Percentiles rank a stretch among this genome's conserved stretches.
Evolutionary conservation across 1,140 invertebrate genomes (phyloP).

Genomic region (Bradynema listronoti): DNA sequence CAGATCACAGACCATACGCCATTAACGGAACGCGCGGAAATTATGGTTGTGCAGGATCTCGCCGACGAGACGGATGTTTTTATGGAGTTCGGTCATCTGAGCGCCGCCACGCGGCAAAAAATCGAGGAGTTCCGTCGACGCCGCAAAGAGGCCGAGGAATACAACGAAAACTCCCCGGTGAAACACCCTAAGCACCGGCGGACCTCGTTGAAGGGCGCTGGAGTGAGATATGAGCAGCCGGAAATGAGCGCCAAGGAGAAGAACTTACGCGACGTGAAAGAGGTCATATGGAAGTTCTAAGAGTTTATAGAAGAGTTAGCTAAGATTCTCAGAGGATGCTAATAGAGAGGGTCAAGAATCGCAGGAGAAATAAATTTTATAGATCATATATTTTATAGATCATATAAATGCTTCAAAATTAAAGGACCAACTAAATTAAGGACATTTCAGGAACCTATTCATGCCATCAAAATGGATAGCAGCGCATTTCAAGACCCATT

Average conservation of each 20-base stretch:
- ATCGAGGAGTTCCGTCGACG: constrained; percentile 53
- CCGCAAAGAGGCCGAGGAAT: constrained; percentile 57
- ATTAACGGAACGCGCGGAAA: constrained; percentile 53
- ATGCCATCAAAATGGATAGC: constrained; percentile 18
- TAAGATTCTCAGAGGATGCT: constrained; percentile 8
- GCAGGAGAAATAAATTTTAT: no score
- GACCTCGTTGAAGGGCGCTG: constrained; percentile 16
- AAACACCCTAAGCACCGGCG: constrained; percentile 50
- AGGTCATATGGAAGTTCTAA: no score
- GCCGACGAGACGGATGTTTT: constrained; percentile 58
- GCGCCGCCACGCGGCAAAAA: constrained; percentile 43
- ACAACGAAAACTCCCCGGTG: constrained; percentile 56
- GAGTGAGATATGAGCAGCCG: no score
- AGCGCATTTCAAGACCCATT: constrained; percentile 50
- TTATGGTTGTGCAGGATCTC: constrained; percentile 57
- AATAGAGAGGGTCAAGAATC: constrained; percentile 6
- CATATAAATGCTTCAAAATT: no score
- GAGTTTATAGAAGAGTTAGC: constrained; percentile 13
- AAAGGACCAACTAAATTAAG: neutral
- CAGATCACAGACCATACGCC: constrained; percentile 56
- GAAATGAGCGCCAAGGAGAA: constrained; percentile 50
- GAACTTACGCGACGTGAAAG: constrained; percentile 39
- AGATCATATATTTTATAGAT: no score
- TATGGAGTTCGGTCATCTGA: constrained; percentile 58
- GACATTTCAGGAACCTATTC: constrained; percentile 7